Evolutionary conservation across 1,140 invertebrate genomes (phyloP).

Genomic region (Antheraea pernyi): DNA sequence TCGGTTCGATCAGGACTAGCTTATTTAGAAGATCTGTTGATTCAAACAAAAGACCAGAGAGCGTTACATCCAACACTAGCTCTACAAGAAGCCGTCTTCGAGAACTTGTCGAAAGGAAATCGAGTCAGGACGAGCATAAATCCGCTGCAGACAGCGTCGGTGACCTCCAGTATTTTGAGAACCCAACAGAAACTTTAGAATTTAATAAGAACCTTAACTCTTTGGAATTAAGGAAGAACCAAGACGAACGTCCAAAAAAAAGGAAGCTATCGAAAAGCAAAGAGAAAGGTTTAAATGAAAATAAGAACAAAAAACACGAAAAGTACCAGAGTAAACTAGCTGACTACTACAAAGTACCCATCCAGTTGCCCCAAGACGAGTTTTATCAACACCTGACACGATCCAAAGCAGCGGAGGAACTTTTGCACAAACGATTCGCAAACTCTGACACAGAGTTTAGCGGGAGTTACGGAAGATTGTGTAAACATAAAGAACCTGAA

Average conservation of each 20-base stretch:
- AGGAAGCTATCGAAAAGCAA: constrained; percentile 62
- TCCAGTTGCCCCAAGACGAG: constrained; percentile 71
- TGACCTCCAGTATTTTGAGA: constrained; percentile 77
- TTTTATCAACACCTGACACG: constrained; percentile 73
- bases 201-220: constrained; percentile 67
- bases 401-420: constrained; percentile 70
- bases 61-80: constrained; percentile 69
- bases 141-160: constrained; percentile 66
- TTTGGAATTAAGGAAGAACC: constrained; percentile 57
- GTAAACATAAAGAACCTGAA: constrained; percentile 75
- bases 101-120: constrained; percentile 76
- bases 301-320: constrained; percentile 71
- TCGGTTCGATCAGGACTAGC: constrained; percentile 72
- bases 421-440: constrained; percentile 65
- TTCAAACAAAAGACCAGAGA: constrained; percentile 67
- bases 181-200: constrained; percentile 75
- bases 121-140: constrained; percentile 72
- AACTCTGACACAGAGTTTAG: constrained; percentile 72
- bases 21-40: constrained; percentile 73
- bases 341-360: constrained; percentile 69
- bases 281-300: constrained; percentile 53
- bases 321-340: constrained; percentile 74
- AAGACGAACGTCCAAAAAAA: constrained; percentile 67
- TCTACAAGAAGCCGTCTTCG: constrained; percentile 76
- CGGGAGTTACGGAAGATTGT: constrained; percentile 70